Evolutionary conservation across 2,797 vertebrate species (phyloP), one percentile per base, ranked within the genome.

Genomic region (Dryobates pubescens): DNA sequence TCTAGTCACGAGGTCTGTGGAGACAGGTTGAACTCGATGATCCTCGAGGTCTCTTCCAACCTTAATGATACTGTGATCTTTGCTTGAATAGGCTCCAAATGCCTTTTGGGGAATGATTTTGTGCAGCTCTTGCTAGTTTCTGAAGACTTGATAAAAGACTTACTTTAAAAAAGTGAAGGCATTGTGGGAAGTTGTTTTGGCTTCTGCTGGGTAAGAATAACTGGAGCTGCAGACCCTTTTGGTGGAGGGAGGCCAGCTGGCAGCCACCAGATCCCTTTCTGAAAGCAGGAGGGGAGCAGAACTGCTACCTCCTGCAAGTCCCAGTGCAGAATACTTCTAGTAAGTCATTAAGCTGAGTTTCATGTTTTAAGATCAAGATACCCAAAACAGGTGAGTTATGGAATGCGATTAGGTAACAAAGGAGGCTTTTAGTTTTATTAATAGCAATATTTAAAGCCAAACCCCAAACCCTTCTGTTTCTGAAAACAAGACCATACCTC

Each of bases 171-270:
- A 86, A 79, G 67, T 32, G 34, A 85, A 82, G 56, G 47, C 36
- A 15, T 23, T 69, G 20, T 58, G 27, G 15, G 20, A 75, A 92
- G 30, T 5, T 13, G 2, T 43, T 82, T 91, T 57, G 53, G 17
- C 58, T 79, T 76, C 57, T 90, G 15, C 7, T 61, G 30, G 24
- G 8, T 51, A 49, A 51, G 38, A 59, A 23, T 51, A 36, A 34
- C 29, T 30, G 32, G 30, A 77, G 13, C n/a, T 32, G 45, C 27
- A 14, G 68, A 26, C 7, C 22, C 14, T n/a, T n/a, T 17, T 2
- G 32, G 29, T 9, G 29, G 26, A 23, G 63, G 32, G 7, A 7
- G 4, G 51, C 10, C 0, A 0, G 29, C 45, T 64, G 51, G 77
- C 34, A 69, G 67, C 53, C 38, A 22, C 24, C 38, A 61, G 24